phyloP scores from a whole-genome alignment of 2,888 invertebrate genomes.

The Perithous albicinctus region DNA sequence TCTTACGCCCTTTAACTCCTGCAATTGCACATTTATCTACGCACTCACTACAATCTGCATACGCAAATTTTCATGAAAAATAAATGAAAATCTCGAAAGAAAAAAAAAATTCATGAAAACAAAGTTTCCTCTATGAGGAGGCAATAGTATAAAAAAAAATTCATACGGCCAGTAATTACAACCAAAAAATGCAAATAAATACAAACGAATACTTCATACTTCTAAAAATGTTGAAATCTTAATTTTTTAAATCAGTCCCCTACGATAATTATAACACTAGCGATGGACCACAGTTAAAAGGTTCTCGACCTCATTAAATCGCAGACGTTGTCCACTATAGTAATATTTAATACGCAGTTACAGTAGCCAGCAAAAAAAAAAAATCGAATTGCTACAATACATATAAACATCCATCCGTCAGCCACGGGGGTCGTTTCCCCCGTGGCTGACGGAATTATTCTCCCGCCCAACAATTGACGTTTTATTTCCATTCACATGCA shows the following conservation, averaged over 20 bases:
- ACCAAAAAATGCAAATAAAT: no score
- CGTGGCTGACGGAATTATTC: constrained; percentile 52
- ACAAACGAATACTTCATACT: no score
- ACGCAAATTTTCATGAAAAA: neutral
- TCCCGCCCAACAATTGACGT: constrained; percentile 17
- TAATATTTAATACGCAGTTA: constrained; percentile 41
- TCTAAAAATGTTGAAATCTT: no score
- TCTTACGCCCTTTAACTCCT: neutral
- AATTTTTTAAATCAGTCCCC: no score
- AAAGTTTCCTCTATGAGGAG: no score
- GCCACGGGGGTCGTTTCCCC: constrained; percentile 69
- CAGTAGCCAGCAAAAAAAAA: constrained; percentile 31
- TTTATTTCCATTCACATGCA: constrained; percentile 66
- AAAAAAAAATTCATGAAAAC: no score
- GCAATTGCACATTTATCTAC: neutral
- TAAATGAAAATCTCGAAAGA: no score
- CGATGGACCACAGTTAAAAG: constrained; percentile 17
- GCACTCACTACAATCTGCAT: neutral
- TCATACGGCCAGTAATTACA: no score
- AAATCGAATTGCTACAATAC: neutral
- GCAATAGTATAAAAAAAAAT: no score
- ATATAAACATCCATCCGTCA: neutral
- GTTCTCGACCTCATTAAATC: constrained; percentile 52
- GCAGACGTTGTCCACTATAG: constrained; percentile 15
- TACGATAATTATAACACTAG: neutral